phyloP scores from a whole-genome alignment of 2,113 vertebrate genomes.

The Athene cunicularia region DNA sequence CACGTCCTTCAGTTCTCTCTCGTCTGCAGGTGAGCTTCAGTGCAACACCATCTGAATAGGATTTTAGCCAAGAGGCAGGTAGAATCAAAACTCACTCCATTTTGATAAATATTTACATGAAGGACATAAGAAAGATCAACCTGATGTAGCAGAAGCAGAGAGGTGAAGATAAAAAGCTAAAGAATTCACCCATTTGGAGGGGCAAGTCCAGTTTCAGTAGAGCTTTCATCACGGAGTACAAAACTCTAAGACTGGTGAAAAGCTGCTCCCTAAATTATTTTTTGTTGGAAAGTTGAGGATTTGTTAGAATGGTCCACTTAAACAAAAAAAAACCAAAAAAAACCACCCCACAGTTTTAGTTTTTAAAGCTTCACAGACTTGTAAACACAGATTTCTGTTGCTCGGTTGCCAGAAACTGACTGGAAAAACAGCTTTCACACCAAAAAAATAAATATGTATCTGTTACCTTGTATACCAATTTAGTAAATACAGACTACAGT shows the following conservation, averaged over 20 bases:
- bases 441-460: background rate
- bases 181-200: background rate
- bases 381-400: background rate
- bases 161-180: background rate
- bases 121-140: background rate
- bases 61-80: background rate
- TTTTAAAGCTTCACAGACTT: background rate
- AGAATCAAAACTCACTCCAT: background rate
- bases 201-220: background rate
- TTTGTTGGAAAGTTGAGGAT: background rate
- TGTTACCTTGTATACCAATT: background rate
- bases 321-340: background rate
- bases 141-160: background rate
- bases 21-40: background rate
- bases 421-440: background rate
- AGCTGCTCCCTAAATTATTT: background rate
- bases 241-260: background rate
- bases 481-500: background rate
- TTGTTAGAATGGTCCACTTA: background rate
- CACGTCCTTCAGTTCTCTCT: background rate
- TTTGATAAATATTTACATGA: background rate
- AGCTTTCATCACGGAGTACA: background rate
- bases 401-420: background rate
- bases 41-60: background rate
- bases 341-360: background rate